Conservation (phyloP, 2,113 vertebrate genomes). For the Tupaia tana region DNA sequence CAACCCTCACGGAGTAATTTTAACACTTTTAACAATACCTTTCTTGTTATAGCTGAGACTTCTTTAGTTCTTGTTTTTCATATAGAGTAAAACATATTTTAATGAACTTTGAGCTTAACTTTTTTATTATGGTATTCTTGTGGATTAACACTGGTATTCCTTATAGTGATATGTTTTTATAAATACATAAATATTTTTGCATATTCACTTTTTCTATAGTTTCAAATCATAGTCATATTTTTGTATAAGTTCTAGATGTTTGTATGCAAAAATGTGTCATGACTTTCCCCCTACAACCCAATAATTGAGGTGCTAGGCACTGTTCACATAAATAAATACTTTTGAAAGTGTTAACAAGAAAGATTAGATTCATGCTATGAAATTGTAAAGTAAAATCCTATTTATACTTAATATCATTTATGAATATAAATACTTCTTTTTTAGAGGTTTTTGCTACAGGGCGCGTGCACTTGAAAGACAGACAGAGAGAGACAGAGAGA, state of each 20-base stretch:
- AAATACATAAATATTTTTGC: background rate
- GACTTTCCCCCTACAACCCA: no score
- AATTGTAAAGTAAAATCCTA: background rate
- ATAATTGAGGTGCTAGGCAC: background rate
- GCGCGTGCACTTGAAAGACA: no score
- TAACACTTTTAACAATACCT: background rate
- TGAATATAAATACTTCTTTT: background rate
- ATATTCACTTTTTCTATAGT: background rate
- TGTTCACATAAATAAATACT: background rate
- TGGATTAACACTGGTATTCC: background rate
- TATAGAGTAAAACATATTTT: background rate
- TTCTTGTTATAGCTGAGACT: background rate
- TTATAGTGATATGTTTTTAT: background rate
- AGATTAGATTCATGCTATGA: background rate
- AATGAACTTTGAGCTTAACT: background rate
- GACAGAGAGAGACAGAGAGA: no score
- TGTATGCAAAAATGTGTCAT: no score
- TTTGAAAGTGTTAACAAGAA: conserved; percentile 14
- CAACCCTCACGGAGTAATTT: background rate
- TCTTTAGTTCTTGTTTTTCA: background rate
- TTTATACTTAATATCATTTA: background rate
- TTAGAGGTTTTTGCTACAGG: no score
- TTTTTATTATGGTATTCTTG: background rate
- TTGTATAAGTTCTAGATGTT: no score
- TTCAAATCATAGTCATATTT: background rate